Evolutionary conservation across 2,888 invertebrate genomes (phyloP), one percentile per base, ranked within the genome.

Genomic region (Spilosoma lubricipeda): DNA sequence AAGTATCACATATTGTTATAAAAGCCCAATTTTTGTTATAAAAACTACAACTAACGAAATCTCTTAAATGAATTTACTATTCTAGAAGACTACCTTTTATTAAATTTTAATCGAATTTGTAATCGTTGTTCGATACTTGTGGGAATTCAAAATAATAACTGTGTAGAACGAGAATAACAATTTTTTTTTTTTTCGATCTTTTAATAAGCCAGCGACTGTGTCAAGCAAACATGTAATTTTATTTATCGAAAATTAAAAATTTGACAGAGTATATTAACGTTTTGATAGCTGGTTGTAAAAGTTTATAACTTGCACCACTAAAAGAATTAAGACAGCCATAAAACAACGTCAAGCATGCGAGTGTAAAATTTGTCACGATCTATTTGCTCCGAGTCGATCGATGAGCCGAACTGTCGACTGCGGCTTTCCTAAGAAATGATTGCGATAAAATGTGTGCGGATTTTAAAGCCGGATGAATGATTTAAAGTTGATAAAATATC

Each of bases 351-450:
- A 86, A 79, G 86, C 85, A 82, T 80, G 85, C 87, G 89, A 87
- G 88, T 88, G 89, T 88, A 81, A 88, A 90, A 93, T 93, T 93
- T 92, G 93, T 93, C 92, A 91, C 90, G 91, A 82, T 79, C 87
- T 83, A 90, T 92, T 92, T 88, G 86, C 82, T 77, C 79, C 74
- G 72, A 84, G 77, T 77, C 85, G 84, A 89, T 90, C 88, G 87
- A 77, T 72, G 76, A 70, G 82, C 74, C 76, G 80, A 77, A 73
- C 83, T 84, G 85, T 83, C 87, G 75, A 68, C 72, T 67, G 77
- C 80, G 81, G 81, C 76, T 85, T 81, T 74, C 18, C 39, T 68
- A 71, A 80, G 23, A 71, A 84, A 85, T 80, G 75, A 77, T 82
- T 48, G 67, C 70, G 71, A 77, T 76, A 73, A 70, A 71, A 77